phyloP scores from a whole-genome alignment of 2,888 invertebrate genomes.

The Melanchra persicariae region DNA sequence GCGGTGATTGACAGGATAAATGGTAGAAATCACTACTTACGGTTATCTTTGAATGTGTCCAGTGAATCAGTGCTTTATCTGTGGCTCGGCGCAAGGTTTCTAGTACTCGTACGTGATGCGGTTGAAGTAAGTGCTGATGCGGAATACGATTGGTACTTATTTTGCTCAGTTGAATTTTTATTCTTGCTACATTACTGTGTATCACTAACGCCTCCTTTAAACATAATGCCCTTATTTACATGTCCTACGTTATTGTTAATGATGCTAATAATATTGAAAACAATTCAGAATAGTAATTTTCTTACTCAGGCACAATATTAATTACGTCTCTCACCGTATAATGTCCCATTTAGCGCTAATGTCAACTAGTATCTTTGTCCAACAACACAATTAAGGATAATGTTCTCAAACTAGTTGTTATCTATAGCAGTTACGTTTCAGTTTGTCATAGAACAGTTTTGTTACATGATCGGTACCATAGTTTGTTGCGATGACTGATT shows the following conservation, averaged over 20 bases:
- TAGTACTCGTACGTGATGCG: conserved; percentile 52
- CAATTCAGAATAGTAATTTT: conserved; percentile 30
- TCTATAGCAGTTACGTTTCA: conserved; percentile 58
- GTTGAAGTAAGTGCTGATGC: conserved; percentile 29
- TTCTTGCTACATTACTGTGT: not conserved
- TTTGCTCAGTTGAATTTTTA: conserved; percentile 11
- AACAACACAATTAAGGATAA: conserved; percentile 55
- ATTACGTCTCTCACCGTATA: conserved; percentile 24
- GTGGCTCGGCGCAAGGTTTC: conserved; percentile 49
- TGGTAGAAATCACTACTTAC: conserved; percentile 64
- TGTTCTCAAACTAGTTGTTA: conserved; percentile 53
- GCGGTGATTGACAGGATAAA: conserved; percentile 67
- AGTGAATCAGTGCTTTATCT: conserved; percentile 59
- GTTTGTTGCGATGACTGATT: conserved; percentile 63
- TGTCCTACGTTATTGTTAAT: conserved; percentile 13
- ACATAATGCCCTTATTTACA: not conserved
- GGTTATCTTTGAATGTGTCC: conserved; percentile 64
- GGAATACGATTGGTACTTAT: conserved; percentile 14
- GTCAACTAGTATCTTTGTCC: conserved; percentile 49
- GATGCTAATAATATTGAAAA: conserved; percentile 14
- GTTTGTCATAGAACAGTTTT: conserved; percentile 62
- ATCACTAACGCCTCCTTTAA: not conserved
- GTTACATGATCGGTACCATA: conserved; percentile 65
- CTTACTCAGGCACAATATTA: conserved; percentile 16
- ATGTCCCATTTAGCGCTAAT: conserved; percentile 43